These are phyloP conservation scores for Pectinophora gossypiella DNA, from an alignment of 1,140 invertebrate species.

Conservation along the genomic window DNA sequence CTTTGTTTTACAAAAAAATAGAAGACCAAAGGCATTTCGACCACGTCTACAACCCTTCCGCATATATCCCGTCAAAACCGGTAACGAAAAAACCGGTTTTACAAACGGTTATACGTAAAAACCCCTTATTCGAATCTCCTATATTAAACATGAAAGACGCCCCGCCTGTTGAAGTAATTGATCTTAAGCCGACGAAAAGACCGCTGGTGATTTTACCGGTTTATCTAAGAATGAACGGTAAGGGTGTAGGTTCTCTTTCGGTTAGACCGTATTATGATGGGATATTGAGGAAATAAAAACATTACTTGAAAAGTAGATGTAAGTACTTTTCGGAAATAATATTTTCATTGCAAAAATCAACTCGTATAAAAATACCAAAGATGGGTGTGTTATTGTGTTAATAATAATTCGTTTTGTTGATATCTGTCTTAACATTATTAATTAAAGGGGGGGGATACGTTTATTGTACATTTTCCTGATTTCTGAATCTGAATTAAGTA, in stretches of 20 bases:
- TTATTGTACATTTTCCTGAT: too few relatives aligned
- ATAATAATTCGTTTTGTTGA: too few relatives aligned
- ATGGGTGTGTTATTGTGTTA: too few relatives aligned
- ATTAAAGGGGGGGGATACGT: too few relatives aligned
- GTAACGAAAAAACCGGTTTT: not conserved
- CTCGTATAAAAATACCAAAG: too few relatives aligned
- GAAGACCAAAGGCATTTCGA: not conserved
- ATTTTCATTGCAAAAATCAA: too few relatives aligned
- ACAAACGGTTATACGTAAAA: conserved; percentile 1
- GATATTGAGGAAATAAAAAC: not conserved
- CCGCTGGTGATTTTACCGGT: conserved; percentile 41
- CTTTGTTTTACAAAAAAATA: not conserved
- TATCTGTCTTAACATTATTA: too few relatives aligned
- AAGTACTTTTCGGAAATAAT: too few relatives aligned
- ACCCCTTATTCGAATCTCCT: conserved; percentile 35
- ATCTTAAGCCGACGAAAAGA: conserved; percentile 29
- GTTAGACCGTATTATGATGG: not conserved
- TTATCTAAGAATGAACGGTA: conserved; percentile 15
- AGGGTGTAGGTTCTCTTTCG: not conserved
- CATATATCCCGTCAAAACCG: not conserved
- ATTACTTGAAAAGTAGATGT: too few relatives aligned
- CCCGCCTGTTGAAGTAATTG: conserved; percentile 35
- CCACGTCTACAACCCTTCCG: not conserved
- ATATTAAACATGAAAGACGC: conserved; percentile 29
- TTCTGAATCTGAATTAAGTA: too few relatives aligned